Conservation (phyloP, 2,113 vertebrate genomes). For the Myrmecobius fasciatus region DNA sequence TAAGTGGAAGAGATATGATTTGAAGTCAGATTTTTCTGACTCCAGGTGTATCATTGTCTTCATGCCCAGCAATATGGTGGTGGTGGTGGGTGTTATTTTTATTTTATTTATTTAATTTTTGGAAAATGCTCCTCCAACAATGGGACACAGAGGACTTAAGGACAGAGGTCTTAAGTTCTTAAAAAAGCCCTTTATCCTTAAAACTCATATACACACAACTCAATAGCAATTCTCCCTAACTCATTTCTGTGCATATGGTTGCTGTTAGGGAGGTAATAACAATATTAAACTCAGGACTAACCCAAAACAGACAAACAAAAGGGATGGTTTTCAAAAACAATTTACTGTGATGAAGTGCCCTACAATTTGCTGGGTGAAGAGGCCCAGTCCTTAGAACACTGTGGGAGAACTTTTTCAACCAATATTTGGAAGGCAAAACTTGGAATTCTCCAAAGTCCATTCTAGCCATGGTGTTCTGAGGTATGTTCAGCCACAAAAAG, state of each 20-base stretch:
- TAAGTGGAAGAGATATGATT: neutral
- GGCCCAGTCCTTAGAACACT: neutral
- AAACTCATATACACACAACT: neutral
- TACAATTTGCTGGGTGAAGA: neutral
- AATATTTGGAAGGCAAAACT: constrained; percentile 24
- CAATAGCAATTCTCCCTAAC: neutral
- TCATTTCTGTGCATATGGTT: constrained; percentile 20
- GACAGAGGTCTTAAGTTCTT: neutral
- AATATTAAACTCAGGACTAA: neutral
- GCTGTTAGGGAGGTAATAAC: constrained; percentile 11
- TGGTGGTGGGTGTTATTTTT: too few relatives aligned
- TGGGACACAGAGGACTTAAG: neutral
- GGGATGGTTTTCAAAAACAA: constrained; percentile 18
- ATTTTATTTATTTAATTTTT: neutral
- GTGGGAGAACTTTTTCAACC: constrained; percentile 27
- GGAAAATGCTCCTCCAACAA: neutral
- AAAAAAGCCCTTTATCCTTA: neutral
- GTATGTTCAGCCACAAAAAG: constrained; percentile 60
- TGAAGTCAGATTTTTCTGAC: neutral
- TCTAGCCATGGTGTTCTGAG: constrained; percentile 23
- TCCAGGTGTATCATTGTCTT: neutral
- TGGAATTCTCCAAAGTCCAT: constrained; percentile 35
- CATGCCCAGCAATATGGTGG: neutral
- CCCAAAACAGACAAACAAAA: neutral
- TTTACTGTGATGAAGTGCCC: constrained; percentile 39